These are phyloP conservation scores for Daboia siamensis DNA, from an alignment of 2,113 vertebrate species.

Conservation along the genomic window DNA sequence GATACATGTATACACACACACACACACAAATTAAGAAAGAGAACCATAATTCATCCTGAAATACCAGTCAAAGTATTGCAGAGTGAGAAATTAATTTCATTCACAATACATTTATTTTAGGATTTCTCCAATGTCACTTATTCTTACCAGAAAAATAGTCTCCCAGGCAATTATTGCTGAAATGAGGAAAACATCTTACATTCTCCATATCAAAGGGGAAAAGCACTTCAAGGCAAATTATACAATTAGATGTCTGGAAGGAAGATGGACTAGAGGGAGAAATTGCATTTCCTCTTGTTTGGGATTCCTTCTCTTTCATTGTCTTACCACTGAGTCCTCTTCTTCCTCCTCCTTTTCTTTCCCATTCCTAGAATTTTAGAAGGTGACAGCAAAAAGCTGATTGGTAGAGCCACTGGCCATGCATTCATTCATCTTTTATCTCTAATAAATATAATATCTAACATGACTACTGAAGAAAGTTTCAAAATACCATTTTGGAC, in stretches of 20 bases:
- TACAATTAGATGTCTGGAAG: neutral
- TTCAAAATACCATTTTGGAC: neutral
- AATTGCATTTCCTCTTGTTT: neutral
- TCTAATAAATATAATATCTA: neutral
- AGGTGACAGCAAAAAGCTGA: neutral
- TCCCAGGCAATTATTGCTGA: neutral
- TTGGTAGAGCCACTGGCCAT: neutral
- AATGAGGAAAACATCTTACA: neutral
- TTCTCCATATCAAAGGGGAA: neutral
- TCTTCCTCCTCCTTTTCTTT: neutral
- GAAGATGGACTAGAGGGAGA: neutral
- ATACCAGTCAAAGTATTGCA: constrained; percentile 16
- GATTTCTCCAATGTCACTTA: neutral
- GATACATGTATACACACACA: neutral
- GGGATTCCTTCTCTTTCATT: neutral
- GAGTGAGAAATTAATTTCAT: constrained; percentile 10
- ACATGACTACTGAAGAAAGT: neutral
- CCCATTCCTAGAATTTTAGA: neutral
- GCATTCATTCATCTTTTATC: neutral
- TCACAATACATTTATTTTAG: neutral
- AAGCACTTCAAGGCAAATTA: neutral
- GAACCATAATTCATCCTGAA: constrained; percentile 13
- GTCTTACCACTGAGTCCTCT: neutral
- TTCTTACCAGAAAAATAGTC: neutral
- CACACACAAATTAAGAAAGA: neutral